Evolutionary conservation across 1,140 invertebrate species (phyloP).

Genomic region (Plutomurus gul): DNA sequence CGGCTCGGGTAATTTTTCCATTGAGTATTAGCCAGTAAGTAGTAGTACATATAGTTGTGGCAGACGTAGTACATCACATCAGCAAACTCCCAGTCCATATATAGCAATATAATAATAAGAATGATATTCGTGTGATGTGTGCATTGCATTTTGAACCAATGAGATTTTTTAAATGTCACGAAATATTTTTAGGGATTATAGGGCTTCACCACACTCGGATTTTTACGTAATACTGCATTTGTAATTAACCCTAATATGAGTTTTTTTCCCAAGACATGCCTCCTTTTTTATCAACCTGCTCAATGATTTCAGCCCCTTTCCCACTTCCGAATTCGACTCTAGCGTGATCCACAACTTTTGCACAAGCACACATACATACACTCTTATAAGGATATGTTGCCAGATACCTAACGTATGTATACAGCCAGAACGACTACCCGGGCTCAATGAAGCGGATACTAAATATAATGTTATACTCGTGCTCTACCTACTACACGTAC

Average conservation of each 20-base stretch:
- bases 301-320: constrained; percentile 43
- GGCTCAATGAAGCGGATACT: constrained; percentile 18
- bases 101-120: background rate
- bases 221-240: constrained; percentile 41
- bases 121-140: constrained; percentile 24
- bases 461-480: no score
- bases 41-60: background rate
- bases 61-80: background rate
- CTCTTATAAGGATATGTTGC: background rate
- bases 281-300: constrained; percentile 37
- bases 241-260: constrained; percentile 52
- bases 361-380: background rate
- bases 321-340: constrained; percentile 51
- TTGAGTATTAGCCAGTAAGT: no score
- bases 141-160: constrained; percentile 11
- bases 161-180: constrained; percentile 36
- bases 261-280: constrained; percentile 38
- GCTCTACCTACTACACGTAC: background rate
- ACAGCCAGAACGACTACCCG: background rate
- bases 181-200: constrained; percentile 36
- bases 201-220: constrained; percentile 15
- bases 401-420: background rate
- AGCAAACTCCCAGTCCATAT: background rate
- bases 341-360: constrained; percentile 45
- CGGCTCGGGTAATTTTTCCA: constrained; percentile 2